These are phyloP conservation scores for Drosophila malerkotliana DNA, from an alignment of 1,140 invertebrate species.

Conservation along the genomic window DNA sequence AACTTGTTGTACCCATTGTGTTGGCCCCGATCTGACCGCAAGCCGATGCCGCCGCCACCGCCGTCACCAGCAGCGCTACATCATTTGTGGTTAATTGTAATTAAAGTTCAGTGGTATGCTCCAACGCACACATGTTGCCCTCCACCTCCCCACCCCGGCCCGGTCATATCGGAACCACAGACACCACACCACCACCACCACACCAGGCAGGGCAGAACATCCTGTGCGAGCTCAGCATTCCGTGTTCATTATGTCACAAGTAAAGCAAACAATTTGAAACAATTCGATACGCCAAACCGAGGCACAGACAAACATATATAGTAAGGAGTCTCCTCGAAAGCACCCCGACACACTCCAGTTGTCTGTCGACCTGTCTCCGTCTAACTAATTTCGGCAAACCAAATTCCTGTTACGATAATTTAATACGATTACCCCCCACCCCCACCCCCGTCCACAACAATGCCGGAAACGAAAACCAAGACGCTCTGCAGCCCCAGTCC, in stretches of 20 bases:
- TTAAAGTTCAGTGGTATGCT: conserved; percentile 73
- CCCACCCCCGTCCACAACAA: not conserved
- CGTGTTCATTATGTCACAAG: conserved; percentile 49
- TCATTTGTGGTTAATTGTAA: conserved; percentile 79
- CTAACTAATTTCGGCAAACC: conserved; percentile 27
- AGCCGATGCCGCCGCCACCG: conserved; percentile 53
- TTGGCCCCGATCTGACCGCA: conserved; percentile 50
- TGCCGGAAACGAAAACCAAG: conserved; percentile 48
- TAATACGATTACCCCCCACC: conserved; percentile 1
- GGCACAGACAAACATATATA: not conserved
- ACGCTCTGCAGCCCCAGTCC: conserved; percentile 25
- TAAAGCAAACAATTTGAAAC: conserved; percentile 49
- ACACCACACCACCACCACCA: not conserved
- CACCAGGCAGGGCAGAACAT: conserved; percentile 3
- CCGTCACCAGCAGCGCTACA: conserved; percentile 65
- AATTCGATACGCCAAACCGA: conserved; percentile 20
- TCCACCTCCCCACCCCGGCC: not conserved
- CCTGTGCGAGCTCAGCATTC: conserved; percentile 40
- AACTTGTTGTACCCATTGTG: conserved; percentile 34
- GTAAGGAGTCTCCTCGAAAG: not conserved
- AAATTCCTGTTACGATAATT: conserved; percentile 43
- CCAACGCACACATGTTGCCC: conserved; percentile 53
- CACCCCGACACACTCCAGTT: not conserved
- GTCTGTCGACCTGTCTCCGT: not conserved
- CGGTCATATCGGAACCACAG: not conserved